These are phyloP conservation scores for Shargacucullia verbasci DNA, from an alignment of 2,888 invertebrate species.

Conservation along the genomic window DNA sequence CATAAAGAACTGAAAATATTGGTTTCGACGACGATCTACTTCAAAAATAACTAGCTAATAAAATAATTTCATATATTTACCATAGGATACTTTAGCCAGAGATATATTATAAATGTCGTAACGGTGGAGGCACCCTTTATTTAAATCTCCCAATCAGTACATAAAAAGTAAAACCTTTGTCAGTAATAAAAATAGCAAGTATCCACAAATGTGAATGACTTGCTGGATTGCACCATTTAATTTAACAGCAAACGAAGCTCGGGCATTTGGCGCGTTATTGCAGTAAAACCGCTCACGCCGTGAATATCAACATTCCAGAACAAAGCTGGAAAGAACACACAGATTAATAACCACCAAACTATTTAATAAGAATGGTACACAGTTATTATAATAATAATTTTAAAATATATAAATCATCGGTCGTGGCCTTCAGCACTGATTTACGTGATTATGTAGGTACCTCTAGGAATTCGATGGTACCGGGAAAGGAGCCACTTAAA, in stretches of 20 bases:
- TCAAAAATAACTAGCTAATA: no score
- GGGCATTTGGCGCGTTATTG: conserved; percentile 10
- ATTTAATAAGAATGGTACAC: conserved; percentile 1
- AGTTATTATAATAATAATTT: conserved; percentile 5
- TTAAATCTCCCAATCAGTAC: neutral
- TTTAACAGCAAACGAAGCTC: conserved; percentile 5
- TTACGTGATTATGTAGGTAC: neutral
- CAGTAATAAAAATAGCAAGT: conserved; percentile 4
- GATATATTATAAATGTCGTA: neutral
- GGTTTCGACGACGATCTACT: no score
- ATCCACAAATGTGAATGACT: conserved; percentile 13
- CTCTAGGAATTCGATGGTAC: neutral
- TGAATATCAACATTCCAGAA: conserved; percentile 14
- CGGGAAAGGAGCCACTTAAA: conserved; percentile 15
- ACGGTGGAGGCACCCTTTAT: no score
- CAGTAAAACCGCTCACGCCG: conserved; percentile 20
- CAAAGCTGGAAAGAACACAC: conserved; percentile 6
- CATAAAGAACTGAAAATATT: no score
- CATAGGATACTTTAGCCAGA: no score
- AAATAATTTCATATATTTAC: no score
- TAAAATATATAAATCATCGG: neutral
- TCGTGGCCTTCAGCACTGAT: neutral
- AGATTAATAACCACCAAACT: neutral
- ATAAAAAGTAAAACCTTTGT: neutral
- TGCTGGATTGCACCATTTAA: conserved; percentile 16